Conservation (phyloP, 2,113 vertebrate genomes). For the Empidonax alnorum region DNA sequence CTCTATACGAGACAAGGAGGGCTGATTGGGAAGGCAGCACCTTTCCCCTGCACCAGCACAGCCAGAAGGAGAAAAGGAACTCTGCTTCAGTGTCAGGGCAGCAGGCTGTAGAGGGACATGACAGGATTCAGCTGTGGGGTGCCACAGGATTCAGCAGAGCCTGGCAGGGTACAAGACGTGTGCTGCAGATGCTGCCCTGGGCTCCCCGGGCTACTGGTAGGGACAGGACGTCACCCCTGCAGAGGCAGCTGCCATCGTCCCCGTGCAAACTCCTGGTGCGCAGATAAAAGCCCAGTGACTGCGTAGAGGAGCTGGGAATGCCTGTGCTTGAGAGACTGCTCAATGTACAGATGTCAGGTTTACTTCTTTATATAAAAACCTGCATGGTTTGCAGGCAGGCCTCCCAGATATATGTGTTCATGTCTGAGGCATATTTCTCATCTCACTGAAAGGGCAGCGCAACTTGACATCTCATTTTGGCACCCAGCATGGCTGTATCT, state of each 20-base stretch:
- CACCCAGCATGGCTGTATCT: background rate
- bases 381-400: background rate
- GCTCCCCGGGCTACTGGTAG: background rate
- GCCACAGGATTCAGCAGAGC: background rate
- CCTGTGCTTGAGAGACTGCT: background rate
- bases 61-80: background rate
- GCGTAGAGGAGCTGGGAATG: background rate
- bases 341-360: background rate
- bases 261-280: rapidly evolving
- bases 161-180: background rate
- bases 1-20: background rate
- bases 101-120: rapidly evolving
- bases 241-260: background rate
- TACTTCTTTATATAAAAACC: background rate
- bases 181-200: rapidly evolving
- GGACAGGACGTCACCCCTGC: background rate
- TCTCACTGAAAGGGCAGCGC: background rate
- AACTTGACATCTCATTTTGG: slow-evolving; percentile 28
- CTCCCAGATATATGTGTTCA: rapidly evolving
- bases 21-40: background rate
- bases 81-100: background rate
- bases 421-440: background rate
- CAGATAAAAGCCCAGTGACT: background rate
- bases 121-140: background rate
- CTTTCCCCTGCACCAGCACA: background rate